Percentiles rank a stretch among this genome's conserved stretches.
phyloP scores from a whole-genome alignment of 2,113 vertebrate genomes.

The Takifugu flavidus region DNA sequence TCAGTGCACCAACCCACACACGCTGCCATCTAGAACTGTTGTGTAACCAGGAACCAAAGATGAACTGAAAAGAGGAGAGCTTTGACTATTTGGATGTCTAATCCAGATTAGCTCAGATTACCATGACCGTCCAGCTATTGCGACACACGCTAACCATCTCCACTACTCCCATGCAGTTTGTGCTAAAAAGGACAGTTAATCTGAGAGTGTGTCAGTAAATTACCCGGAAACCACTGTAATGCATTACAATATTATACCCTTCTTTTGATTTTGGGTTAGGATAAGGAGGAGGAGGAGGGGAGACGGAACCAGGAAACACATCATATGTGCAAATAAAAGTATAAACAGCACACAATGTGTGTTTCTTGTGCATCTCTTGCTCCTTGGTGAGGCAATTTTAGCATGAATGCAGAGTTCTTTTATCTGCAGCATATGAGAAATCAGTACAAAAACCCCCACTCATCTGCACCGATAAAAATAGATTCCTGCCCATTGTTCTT shows the following conservation, averaged over 20 bases:
- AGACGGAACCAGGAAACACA: too few relatives aligned
- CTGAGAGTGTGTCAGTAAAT: neutral
- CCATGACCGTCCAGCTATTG: slow-evolving; percentile 21
- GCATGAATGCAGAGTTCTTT: too few relatives aligned
- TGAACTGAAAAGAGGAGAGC: slow-evolving; percentile 38
- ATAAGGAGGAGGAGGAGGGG: too few relatives aligned
- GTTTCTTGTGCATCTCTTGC: too few relatives aligned
- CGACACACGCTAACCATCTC: slow-evolving; percentile 21
- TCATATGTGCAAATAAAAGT: too few relatives aligned
- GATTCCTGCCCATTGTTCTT: slow-evolving; percentile 36
- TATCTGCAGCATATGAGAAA: too few relatives aligned
- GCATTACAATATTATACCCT: too few relatives aligned
- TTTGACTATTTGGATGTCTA: slow-evolving; percentile 51
- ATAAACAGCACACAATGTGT: too few relatives aligned
- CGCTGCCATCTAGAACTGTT: slow-evolving; percentile 37
- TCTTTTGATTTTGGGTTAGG: too few relatives aligned
- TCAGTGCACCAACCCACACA: slow-evolving; percentile 15
- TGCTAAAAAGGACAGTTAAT: neutral
- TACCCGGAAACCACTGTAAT: too few relatives aligned
- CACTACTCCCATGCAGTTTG: slow-evolving; percentile 13
- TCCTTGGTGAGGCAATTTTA: too few relatives aligned
- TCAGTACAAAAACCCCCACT: slow-evolving; percentile 16
- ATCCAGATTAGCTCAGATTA: slow-evolving; percentile 70
- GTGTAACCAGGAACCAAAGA: slow-evolving; percentile 46
- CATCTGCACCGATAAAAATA: slow-evolving; percentile 36